Evolutionary conservation across 2,888 invertebrate genomes (phyloP).

Genomic region (Cheilosia scutellata): DNA sequence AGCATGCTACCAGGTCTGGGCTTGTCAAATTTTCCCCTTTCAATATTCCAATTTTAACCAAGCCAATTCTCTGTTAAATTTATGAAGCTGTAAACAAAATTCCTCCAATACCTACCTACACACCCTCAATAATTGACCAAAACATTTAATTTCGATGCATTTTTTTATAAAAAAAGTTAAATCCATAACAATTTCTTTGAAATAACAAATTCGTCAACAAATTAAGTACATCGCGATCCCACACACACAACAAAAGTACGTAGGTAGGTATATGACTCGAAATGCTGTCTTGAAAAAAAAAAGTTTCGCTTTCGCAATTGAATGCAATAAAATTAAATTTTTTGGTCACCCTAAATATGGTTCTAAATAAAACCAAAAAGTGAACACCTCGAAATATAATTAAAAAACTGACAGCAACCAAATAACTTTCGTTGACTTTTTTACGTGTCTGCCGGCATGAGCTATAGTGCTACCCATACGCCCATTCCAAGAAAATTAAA

Average conservation of each 20-base stretch:
- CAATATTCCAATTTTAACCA: too few relatives aligned
- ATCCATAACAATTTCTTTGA: constrained; percentile 1
- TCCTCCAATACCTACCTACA: constrained; percentile 6
- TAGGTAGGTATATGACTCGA: neutral
- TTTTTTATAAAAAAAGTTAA: constrained; percentile 1
- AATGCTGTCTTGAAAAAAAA: constrained; percentile 1
- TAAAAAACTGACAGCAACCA: constrained; percentile 47
- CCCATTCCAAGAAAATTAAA: constrained; percentile 9
- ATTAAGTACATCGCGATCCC: neutral
- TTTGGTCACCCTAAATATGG: constrained; percentile 59
- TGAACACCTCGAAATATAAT: constrained; percentile 18
- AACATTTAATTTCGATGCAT: constrained; percentile 10
- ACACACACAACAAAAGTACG: neutral
- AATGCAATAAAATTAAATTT: constrained; percentile 50
- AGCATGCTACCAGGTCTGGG: too few relatives aligned
- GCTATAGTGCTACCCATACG: constrained; percentile 6
- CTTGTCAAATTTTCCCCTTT: too few relatives aligned
- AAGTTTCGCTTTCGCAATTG: constrained; percentile 65
- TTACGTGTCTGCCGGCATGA: constrained; percentile 56
- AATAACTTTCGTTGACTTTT: constrained; percentile 69
- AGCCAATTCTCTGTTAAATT: neutral
- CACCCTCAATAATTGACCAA: neutral
- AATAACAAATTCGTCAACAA: constrained; percentile 22
- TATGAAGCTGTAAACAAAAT: neutral
- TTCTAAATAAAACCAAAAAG: constrained; percentile 45